These are phyloP conservation scores for Campopleginae sp. DNA, from an alignment of 2,888 invertebrate genomes.

Conservation along the genomic window DNA sequence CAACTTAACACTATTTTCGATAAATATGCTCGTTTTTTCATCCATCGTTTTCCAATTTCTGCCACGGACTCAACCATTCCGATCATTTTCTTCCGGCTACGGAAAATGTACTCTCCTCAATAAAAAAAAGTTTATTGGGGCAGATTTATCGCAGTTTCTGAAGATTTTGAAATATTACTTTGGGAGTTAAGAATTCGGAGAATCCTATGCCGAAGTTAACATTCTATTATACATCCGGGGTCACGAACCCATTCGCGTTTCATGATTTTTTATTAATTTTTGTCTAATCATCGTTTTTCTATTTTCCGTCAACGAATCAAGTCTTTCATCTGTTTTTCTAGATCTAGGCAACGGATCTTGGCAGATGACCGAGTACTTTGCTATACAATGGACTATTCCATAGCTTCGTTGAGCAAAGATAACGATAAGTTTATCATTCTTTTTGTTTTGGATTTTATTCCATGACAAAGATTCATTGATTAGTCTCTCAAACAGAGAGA, in stretches of 20 bases:
- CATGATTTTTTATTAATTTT: not conserved
- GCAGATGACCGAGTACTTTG: constrained; percentile 16
- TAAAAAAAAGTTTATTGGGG: not conserved
- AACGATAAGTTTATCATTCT: not conserved
- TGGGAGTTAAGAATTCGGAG: not conserved
- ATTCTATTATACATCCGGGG: not conserved
- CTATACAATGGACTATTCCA: not conserved
- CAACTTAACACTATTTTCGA: constrained; percentile 42
- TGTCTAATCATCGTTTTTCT: not conserved
- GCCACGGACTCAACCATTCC: not conserved
- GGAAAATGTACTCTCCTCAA: not conserved
- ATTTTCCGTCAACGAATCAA: constrained; percentile 14
- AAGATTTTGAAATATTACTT: not conserved
- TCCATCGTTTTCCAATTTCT: constrained; percentile 17
- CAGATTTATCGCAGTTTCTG: not conserved
- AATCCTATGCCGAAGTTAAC: not conserved
- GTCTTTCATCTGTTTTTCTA: not conserved
- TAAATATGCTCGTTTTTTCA: constrained; percentile 33
- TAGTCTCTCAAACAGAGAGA: not conserved
- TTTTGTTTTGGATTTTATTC: not conserved
- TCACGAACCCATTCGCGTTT: not conserved
- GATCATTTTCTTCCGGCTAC: not conserved
- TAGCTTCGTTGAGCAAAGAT: not conserved
- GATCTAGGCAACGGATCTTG: not conserved
- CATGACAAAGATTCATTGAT: not conserved